Evolutionary conservation across 2,797 vertebrate genomes (phyloP).

Genomic region (Myotis myotis): DNA sequence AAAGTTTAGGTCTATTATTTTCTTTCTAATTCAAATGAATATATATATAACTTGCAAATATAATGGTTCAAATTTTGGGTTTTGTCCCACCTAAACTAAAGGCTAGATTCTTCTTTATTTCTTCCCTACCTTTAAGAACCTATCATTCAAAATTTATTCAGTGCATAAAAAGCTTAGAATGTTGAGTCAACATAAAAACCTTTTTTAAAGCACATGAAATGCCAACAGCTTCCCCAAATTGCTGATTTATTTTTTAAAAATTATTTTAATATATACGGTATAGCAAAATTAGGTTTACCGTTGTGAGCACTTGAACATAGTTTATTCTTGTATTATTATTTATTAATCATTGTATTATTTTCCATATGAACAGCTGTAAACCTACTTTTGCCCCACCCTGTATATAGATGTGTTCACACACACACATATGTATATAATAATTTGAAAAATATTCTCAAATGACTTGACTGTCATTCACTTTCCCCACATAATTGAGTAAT

Average conservation of each 20-base stretch:
- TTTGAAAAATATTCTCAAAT: conserved; percentile 25
- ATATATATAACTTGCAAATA: not conserved
- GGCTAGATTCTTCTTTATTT: not conserved
- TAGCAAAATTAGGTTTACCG: not conserved
- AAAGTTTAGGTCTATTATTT: not conserved
- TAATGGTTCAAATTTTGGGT: not conserved
- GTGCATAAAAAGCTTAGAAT: not conserved
- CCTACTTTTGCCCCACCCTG: not conserved
- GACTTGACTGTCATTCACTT: not conserved
- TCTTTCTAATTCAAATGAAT: conserved; percentile 31
- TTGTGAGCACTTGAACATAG: not conserved
- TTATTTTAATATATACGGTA: not conserved
- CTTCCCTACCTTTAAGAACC: not conserved
- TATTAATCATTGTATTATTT: not conserved
- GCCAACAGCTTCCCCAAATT: not conserved
- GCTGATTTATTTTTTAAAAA: conserved; percentile 8
- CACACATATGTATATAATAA: not conserved
- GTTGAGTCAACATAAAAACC: not conserved
- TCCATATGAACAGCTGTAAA: not conserved
- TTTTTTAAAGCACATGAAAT: not conserved
- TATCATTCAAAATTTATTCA: not conserved
- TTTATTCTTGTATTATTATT: not conserved
- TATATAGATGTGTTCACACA: no score
- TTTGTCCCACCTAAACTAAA: not conserved
- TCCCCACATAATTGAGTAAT: not conserved